These are phyloP conservation scores for Prunella fulvescens DNA, from an alignment of 2,113 vertebrate species.

Conservation along the genomic window DNA sequence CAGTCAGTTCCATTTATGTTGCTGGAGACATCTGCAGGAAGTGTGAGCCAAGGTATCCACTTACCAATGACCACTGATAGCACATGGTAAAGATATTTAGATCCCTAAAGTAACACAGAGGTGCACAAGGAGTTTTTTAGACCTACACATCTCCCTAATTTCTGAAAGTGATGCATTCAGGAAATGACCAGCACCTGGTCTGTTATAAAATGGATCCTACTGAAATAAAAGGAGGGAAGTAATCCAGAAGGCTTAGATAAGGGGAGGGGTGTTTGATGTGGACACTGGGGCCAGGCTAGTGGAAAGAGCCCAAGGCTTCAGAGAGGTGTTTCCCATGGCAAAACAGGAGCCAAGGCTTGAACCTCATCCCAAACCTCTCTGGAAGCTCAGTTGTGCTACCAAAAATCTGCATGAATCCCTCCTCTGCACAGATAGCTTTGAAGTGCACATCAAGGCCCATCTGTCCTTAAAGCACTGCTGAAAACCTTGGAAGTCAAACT, in stretches of 20 bases:
- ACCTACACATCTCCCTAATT: accelerated
- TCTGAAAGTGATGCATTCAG: neutral
- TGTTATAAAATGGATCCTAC: neutral
- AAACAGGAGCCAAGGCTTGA: neutral
- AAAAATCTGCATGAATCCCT: neutral
- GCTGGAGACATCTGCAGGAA: neutral
- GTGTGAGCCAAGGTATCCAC: neutral
- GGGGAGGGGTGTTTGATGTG: neutral
- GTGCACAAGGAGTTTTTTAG: neutral
- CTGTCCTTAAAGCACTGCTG: neutral
- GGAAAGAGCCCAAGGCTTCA: neutral
- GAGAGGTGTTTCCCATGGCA: neutral
- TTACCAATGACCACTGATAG: neutral
- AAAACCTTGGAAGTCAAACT: neutral
- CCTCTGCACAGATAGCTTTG: neutral
- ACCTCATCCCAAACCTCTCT: neutral
- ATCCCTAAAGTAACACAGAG: neutral
- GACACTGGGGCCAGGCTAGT: neutral
- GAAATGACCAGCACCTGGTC: neutral
- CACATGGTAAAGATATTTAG: neutral
- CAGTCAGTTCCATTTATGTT: neutral
- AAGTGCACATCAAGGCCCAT: neutral
- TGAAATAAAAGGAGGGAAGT: neutral
- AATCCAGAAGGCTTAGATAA: neutral
- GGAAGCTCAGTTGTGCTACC: neutral